phyloP scores from a whole-genome alignment of 2,797 vertebrate species.

The Bradypodion ventrale region DNA sequence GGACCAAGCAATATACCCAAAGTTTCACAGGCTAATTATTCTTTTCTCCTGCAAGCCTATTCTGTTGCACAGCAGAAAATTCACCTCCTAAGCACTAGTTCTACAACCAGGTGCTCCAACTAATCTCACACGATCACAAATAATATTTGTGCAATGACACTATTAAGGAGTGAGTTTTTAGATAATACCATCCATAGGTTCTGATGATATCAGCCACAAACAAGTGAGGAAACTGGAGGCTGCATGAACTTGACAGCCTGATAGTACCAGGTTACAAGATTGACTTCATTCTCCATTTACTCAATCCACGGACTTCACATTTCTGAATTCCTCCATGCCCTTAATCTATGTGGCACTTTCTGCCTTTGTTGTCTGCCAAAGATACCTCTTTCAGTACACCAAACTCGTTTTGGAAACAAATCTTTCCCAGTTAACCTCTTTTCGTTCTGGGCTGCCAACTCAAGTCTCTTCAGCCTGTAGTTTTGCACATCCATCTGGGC shows the following conservation, averaged over 20 bases:
- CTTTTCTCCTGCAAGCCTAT: too few species aligned
- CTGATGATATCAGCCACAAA: not conserved
- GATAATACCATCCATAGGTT: not conserved
- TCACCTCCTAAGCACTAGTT: too few species aligned
- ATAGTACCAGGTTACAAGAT: not conserved
- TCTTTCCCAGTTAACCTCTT: not conserved
- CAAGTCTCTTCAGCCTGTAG: not conserved
- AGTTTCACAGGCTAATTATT: too few species aligned
- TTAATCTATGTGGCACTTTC: not conserved
- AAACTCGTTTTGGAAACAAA: too few species aligned
- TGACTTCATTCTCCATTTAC: not conserved
- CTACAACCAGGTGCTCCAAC: too few species aligned
- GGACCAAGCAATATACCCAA: too few species aligned
- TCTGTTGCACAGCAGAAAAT: too few species aligned
- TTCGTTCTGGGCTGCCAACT: not conserved
- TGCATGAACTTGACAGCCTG: not conserved
- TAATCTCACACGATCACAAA: too few species aligned
- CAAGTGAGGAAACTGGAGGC: not conserved
- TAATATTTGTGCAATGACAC: not conserved
- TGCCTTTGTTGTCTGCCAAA: not conserved
- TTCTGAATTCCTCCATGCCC: not conserved
- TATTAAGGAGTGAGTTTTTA: not conserved
- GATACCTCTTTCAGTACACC: too few species aligned
- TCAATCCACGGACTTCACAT: not conserved
- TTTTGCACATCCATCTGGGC: not conserved